phyloP scores from a whole-genome alignment of 2,888 invertebrate species.

The Barypeithes pellucidus region DNA sequence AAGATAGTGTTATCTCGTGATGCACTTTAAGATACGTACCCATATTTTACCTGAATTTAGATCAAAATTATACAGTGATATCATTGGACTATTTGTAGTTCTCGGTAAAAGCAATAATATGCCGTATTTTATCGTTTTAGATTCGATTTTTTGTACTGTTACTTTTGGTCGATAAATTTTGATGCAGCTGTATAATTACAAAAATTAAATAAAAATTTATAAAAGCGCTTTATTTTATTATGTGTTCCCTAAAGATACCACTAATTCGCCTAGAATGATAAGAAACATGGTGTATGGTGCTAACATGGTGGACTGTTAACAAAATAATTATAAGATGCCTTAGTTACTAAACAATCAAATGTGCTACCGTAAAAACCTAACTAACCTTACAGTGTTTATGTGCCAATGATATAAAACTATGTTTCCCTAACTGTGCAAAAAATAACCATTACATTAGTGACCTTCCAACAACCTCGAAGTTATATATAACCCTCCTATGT shows the following conservation, averaged over 20 bases:
- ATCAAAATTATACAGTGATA: slow-evolving; percentile 10
- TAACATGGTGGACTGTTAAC: slow-evolving; percentile 6
- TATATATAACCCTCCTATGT: background rate
- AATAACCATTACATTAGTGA: slow-evolving; percentile 11
- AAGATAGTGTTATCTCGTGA: slow-evolving; percentile 14
- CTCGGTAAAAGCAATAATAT: background rate
- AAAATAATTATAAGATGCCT: background rate
- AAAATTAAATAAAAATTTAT: background rate
- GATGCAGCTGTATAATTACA: background rate
- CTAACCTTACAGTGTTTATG: background rate
- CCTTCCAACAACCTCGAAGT: background rate
- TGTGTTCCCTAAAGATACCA: slow-evolving; percentile 1
- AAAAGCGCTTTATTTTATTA: background rate
- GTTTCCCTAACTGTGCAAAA: background rate
- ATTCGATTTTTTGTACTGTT: background rate
- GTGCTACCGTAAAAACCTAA: slow-evolving; percentile 4
- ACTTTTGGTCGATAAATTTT: background rate
- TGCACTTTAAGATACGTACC: slow-evolving; percentile 16
- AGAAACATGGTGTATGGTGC: slow-evolving; percentile 24
- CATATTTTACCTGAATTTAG: slow-evolving; percentile 19
- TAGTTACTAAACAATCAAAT: slow-evolving; percentile 11
- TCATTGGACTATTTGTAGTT: slow-evolving; percentile 10
- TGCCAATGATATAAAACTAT: slow-evolving; percentile 8
- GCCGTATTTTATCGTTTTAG: background rate
- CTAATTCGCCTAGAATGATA: background rate